Evolutionary conservation across 2,797 vertebrate species (phyloP), one percentile per base, ranked within the genome.

Genomic region (Alauda arvensis): DNA sequence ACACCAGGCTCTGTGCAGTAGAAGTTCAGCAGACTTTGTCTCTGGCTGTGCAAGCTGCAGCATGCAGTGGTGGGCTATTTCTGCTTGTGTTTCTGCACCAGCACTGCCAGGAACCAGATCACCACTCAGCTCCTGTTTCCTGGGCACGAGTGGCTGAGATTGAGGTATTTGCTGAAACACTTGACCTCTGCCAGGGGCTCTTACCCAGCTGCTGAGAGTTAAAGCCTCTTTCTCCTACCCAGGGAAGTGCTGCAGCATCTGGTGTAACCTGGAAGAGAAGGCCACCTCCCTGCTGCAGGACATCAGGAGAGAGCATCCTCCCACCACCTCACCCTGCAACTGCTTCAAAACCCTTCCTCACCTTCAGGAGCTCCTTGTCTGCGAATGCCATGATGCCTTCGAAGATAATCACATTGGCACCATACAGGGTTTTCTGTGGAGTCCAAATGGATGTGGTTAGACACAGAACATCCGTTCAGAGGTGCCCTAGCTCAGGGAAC

Each of bases 391-490:
- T 99, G 96, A 99, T 99, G 85, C 99, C 99, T 95, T 99, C 99
- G n/a, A 99, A 99, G 96, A 99, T 99, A 86, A 99, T 98, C 85
- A 99, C 99, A 3, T 99, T 99, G 90, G 99, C 99, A 3, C 99
- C 99, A 42, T 99, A 99, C 0, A 99, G 97, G 0, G 98, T 99
- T 98, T 99, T 99, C 99, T 99, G 97, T 31, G 83, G 87, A 51
- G 66, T 39, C 71, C 56, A 12, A 37, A 49, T 0, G 2, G 39
- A 40, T 6, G 62, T 19, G 29, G 60, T 78, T 12, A 78, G 85
- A 40, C 29, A 53, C 19, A 52, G 80, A 78, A 33, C 18, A 3
- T 1, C 26, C 37, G 72, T 2, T 20, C 48, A 68, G 59, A 69
- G 48, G 14, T 5, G 17, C 2, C 39, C 39, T 9, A 1, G 12